phyloP scores from a whole-genome alignment of 2,888 invertebrate species.

The Rhamnusium bicolor region DNA sequence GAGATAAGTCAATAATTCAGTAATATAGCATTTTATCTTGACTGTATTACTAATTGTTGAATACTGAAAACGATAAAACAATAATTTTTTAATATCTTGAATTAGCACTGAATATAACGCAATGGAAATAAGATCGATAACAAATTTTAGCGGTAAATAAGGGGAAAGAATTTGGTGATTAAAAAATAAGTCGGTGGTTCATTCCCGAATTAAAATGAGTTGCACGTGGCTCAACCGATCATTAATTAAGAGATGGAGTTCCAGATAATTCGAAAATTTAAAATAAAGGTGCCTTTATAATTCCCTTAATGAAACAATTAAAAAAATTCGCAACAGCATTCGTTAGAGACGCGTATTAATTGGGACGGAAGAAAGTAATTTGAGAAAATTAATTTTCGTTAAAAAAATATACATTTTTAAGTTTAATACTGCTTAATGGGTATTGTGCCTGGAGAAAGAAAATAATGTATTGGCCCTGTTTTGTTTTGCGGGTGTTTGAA shows the following conservation, averaged over 20 bases:
- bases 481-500: neutral
- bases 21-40: too few relatives aligned
- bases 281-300: conserved; percentile 26
- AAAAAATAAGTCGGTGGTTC: conserved; percentile 31
- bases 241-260: conserved; percentile 31
- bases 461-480: neutral
- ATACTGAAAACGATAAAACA: neutral
- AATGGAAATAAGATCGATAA: conserved; percentile 27
- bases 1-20: too few relatives aligned
- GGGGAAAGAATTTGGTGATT: conserved; percentile 29
- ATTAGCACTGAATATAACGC: conserved; percentile 3
- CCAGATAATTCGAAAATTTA: conserved; percentile 33
- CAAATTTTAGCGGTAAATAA: conserved; percentile 24
- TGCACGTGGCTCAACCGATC: conserved; percentile 27
- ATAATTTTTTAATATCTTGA: conserved; percentile 3
- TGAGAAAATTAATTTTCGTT: conserved; percentile 11
- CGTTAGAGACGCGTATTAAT: conserved; percentile 18
- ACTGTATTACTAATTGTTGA: neutral
- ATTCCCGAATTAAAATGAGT: conserved; percentile 24
- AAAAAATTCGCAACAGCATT: conserved; percentile 24
- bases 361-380: conserved; percentile 11
- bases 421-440: neutral
- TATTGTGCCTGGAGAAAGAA: neutral
- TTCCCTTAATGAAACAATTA: conserved; percentile 31
- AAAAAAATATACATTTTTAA: neutral